Evolutionary conservation across 2,797 vertebrate genomes (phyloP).

Genomic region (Phyllotis vaccarum): DNA sequence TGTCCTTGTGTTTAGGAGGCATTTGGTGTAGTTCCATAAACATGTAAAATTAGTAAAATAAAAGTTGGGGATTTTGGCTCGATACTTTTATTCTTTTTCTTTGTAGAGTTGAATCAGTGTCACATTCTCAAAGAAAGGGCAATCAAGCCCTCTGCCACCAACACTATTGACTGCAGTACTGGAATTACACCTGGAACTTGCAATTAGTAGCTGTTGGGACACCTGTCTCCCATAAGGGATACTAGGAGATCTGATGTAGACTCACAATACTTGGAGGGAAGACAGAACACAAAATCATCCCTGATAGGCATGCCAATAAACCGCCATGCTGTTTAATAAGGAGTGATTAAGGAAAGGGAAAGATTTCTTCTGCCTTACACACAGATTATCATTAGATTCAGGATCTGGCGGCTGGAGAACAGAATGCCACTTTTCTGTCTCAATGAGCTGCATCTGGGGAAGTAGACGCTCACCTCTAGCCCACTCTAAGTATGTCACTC

Average conservation of each 20-base stretch:
- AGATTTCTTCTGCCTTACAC: background rate
- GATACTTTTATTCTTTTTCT: background rate
- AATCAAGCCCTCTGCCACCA: background rate
- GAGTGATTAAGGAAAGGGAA: slow-evolving; percentile 55
- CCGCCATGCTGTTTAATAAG: slow-evolving; percentile 2
- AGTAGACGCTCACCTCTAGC: slow-evolving; percentile 1
- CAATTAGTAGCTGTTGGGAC: background rate
- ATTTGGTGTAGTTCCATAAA: background rate
- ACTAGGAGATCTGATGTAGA: background rate
- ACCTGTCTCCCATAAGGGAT: background rate
- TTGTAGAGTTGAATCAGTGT: background rate
- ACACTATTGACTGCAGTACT: background rate
- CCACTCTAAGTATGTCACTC: background rate
- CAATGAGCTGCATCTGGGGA: background rate
- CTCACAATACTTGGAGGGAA: background rate
- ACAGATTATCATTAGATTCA: background rate
- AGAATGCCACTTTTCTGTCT: background rate
- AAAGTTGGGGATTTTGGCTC: accelerated
- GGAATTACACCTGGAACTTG: background rate
- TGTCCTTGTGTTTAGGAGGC: background rate
- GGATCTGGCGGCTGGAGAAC: background rate
- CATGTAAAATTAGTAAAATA: background rate
- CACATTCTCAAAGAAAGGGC: background rate
- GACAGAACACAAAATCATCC: slow-evolving; percentile 39
- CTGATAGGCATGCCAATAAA: slow-evolving; percentile 68